Base-by-base conservation (phyloP, 1,140 invertebrate species). In the Meloidogyne floridensis region DNA sequence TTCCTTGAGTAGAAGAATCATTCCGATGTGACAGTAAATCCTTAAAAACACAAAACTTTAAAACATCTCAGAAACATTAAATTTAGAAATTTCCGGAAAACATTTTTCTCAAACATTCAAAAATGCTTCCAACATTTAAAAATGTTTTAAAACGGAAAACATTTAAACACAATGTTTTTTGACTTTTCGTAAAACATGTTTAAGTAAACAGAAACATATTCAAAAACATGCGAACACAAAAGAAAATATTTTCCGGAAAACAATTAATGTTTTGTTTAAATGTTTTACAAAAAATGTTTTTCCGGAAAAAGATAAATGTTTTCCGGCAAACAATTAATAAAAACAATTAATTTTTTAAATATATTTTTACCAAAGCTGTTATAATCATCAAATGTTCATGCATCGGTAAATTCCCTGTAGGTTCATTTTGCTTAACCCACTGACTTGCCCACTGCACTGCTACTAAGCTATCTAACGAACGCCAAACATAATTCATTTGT, bases 1-100 rank as follows among this genome's bases (percentile, higher is more conserved):
- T 87, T 77, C 87, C 87, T 82, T 88, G 87, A 42, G 87, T 88
- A 3, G 87, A 81, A 15, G 84, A 87, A 51, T 89, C 83, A 32
- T 87, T 87, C 7, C 75, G 69, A 11, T 85, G 79, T 10, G 88
- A 86, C 0, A 88, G 72, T 6, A 88, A 73, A 69, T 88, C 87
- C 69, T 84, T 82, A 78, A 84, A 85, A 43, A 65, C 42, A 79
- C 11, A 69, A 13, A 10, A 77, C 0, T 53, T 7, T 47, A 75
- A 20, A 42, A 32, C 0, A 20, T 65, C 18, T 9, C 4, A 13
- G 32, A 42, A 69, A 20, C 9, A 70, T 13, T 4, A 15, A 69
- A 47, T 20, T 65, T 4, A 59, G 42, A 65, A 10, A 13, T 54
- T 53, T 79, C 20, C 47, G 73, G 10, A 47, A 54, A 47, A 74